These are phyloP conservation scores for Malurus cyaneus DNA, from an alignment of 2,113 vertebrate species.

Conservation along the genomic window DNA sequence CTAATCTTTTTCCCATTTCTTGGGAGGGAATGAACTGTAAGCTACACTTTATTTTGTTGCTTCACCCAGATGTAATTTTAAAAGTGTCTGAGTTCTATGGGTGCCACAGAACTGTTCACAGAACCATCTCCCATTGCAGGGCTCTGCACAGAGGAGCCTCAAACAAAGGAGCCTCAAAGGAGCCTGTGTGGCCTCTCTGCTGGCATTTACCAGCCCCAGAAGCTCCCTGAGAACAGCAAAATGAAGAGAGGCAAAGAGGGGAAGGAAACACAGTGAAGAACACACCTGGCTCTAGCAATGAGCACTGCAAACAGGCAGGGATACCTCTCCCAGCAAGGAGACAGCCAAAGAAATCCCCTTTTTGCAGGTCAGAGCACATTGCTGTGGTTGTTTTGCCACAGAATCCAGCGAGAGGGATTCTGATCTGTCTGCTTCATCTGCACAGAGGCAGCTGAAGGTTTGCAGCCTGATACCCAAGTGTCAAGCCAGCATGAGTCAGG, in stretches of 20 bases:
- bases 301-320: background rate
- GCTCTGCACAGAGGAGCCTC: background rate
- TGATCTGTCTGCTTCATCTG: background rate
- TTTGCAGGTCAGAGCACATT: background rate
- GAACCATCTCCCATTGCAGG: background rate
- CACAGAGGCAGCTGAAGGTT: background rate
- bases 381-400: background rate
- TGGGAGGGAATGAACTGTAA: background rate
- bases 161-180: background rate
- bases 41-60: constrained; percentile 4
- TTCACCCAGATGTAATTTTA: constrained; percentile 30
- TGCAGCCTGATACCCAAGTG: background rate
- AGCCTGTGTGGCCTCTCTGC: background rate
- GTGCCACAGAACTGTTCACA: background rate
- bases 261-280: background rate
- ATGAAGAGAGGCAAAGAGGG: background rate
- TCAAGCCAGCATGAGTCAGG: fast-evolving
- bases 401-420: background rate
- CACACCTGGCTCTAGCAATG: fast-evolving
- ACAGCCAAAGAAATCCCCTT: background rate
- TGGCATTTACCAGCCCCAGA: background rate
- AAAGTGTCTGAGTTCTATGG: constrained; percentile 18
- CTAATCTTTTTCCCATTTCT: background rate
- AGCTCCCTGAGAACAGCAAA: background rate
- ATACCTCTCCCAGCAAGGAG: background rate